Percentiles rank a stretch among this genome's conserved stretches.
Evolutionary conservation across 2,888 invertebrate genomes (phyloP).

Genomic region (Hirtodrosophila alboralis): DNA sequence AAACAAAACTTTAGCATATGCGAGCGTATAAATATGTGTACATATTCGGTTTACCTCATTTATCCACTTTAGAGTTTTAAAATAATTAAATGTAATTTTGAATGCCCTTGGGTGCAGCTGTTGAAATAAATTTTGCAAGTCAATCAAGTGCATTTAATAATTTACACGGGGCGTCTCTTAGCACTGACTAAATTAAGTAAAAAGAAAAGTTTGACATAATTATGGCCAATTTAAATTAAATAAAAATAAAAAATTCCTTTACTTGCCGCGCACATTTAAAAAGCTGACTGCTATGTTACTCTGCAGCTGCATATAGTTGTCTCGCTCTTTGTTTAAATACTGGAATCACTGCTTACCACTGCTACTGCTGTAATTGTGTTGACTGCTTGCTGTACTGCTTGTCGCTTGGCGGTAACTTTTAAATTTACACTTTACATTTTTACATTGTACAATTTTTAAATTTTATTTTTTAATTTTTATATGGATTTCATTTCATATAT

Average conservation of each 20-base stretch:
- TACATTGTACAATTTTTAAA: conserved; percentile 50
- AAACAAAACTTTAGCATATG: conserved; percentile 24
- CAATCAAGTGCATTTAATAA: conserved; percentile 51
- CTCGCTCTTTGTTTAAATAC: no score
- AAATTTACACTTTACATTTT: conserved; percentile 4
- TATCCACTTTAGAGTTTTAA: no score
- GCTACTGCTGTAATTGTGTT: no score
- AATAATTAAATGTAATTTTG: conserved; percentile 19
- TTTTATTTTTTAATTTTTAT: conserved; percentile 21
- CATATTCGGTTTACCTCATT: no score
- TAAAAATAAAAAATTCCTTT: not conserved
- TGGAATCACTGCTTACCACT: no score
- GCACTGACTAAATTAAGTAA: not conserved
- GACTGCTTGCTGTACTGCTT: no score
- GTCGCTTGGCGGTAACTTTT: not conserved
- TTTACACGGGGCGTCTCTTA: conserved; percentile 10
- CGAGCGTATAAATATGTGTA: not conserved
- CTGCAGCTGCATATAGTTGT: no score
- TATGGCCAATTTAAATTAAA: no score
- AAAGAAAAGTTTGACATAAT: not conserved
- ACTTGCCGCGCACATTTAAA: not conserved
- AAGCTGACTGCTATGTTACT: no score
- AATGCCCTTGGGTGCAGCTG: conserved; percentile 68
- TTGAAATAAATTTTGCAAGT: conserved; percentile 16
- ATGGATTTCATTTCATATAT: conserved; percentile 33